Percentiles rank a stretch among this genome's conserved stretches.
These are phyloP conservation scores for Megathymus violae DNA, from an alignment of 1,140 invertebrate species.

Conservation along the genomic window DNA sequence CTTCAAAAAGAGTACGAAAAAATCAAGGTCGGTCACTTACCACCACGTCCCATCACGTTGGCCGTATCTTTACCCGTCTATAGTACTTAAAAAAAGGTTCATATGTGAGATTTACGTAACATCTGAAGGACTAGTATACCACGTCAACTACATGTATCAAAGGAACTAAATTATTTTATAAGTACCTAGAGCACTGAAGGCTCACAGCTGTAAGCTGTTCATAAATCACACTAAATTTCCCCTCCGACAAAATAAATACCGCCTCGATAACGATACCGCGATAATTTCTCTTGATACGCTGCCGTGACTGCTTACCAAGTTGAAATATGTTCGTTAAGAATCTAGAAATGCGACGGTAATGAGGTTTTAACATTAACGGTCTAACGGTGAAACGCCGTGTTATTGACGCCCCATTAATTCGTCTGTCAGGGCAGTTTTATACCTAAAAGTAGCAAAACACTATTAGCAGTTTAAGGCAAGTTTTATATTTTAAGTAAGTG, in stretches of 20 bases:
- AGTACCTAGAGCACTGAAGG: too few relatives aligned
- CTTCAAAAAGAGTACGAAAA: too few relatives aligned
- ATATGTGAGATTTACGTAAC: too few relatives aligned
- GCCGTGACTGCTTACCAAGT: conserved; percentile 22
- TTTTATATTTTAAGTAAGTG: too few relatives aligned
- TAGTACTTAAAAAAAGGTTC: too few relatives aligned
- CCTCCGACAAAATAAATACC: conserved; percentile 42
- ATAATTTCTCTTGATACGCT: conserved; percentile 36
- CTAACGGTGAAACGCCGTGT: not conserved
- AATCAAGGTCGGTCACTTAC: too few relatives aligned
- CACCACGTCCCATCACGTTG: too few relatives aligned
- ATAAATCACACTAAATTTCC: conserved; percentile 41
- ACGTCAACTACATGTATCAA: too few relatives aligned
- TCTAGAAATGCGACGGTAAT: not conserved
- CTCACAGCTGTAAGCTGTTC: not conserved
- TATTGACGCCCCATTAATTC: not conserved
- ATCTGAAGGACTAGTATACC: too few relatives aligned
- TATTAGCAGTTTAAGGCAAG: too few relatives aligned
- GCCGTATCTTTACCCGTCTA: too few relatives aligned
- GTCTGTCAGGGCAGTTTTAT: not conserved
- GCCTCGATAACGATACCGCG: conserved; percentile 40
- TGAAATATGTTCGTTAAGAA: conserved; percentile 19
- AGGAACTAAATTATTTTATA: not conserved
- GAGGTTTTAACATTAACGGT: not conserved
- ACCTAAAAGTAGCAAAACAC: too few relatives aligned